Percentiles rank a stretch among this genome's conserved stretches.
Evolutionary conservation across 2,888 invertebrate species (phyloP).

Genomic region (Eupithecia inturbata): DNA sequence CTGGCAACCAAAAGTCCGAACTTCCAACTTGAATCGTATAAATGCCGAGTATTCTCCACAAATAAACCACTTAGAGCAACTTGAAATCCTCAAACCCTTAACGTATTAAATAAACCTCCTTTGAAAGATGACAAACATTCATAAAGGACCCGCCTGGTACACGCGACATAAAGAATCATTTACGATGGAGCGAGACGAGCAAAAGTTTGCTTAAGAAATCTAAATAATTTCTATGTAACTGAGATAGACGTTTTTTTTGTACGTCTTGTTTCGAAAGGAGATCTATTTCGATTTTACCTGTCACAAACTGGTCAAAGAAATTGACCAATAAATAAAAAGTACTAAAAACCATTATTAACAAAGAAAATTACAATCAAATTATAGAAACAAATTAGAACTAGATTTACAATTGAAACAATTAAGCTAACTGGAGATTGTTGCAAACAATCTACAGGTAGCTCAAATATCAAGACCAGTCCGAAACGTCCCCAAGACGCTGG

Average conservation of each 20-base stretch:
- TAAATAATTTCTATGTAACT: neutral
- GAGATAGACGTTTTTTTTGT: neutral
- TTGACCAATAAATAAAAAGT: neutral
- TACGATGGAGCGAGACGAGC: slow-evolving; percentile 15
- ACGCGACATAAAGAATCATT: slow-evolving; percentile 15
- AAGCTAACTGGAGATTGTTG: too few relatives aligned
- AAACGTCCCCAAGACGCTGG: too few relatives aligned
- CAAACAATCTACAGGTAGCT: too few relatives aligned
- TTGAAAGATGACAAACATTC: slow-evolving; percentile 61
- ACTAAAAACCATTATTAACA: too few relatives aligned
- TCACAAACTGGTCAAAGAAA: too few relatives aligned
- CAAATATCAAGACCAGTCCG: too few relatives aligned
- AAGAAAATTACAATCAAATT: too few relatives aligned
- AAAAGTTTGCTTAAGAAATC: neutral
- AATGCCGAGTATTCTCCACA: slow-evolving; percentile 18
- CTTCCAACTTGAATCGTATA: slow-evolving; percentile 19
- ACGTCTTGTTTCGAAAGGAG: neutral
- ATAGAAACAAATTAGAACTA: too few relatives aligned
- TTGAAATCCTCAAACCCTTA: slow-evolving; percentile 18
- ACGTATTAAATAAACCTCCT: slow-evolving; percentile 53
- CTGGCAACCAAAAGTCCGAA: slow-evolving; percentile 5
- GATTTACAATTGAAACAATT: too few relatives aligned
- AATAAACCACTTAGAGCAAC: slow-evolving; percentile 18
- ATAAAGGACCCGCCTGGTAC: slow-evolving; percentile 39
- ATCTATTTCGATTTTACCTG: neutral